Evolutionary conservation across 2,797 vertebrate genomes (phyloP).

Genomic region (Spea hammondii): DNA sequence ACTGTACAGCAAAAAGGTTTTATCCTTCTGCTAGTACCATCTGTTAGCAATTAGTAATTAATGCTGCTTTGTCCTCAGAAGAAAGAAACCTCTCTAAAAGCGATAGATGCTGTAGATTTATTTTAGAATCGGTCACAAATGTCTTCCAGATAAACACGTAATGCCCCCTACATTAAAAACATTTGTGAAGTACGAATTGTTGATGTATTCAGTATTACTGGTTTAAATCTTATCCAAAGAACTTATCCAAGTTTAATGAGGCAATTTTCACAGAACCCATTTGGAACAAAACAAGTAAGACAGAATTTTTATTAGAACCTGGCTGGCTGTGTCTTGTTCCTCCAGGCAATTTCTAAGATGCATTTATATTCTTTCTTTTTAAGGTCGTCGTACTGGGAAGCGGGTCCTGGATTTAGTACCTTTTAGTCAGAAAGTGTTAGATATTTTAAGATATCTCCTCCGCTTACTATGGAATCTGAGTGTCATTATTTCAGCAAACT

Average conservation of each 20-base stretch:
- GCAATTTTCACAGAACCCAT: not conserved
- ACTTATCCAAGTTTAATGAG: not conserved
- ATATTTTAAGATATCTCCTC: not conserved
- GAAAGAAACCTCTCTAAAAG: too few relatives aligned
- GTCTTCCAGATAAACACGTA: too few relatives aligned
- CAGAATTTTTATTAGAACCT: too few relatives aligned
- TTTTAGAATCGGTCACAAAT: too few relatives aligned
- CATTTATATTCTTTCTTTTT: slow-evolving; percentile 16
- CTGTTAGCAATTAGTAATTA: too few relatives aligned
- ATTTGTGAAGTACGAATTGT: too few relatives aligned
- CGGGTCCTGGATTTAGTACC: not conserved
- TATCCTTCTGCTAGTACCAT: too few relatives aligned
- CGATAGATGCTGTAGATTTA: too few relatives aligned
- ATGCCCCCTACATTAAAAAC: too few relatives aligned
- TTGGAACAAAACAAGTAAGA: not conserved
- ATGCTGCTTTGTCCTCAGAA: too few relatives aligned
- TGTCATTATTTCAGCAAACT: not conserved
- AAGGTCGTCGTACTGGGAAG: not conserved
- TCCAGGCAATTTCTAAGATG: not conserved
- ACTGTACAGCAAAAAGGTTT: too few relatives aligned
- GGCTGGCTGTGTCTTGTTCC: not conserved
- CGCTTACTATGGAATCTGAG: not conserved
- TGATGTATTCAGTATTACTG: not conserved
- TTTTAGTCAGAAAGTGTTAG: not conserved
- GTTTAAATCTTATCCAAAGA: not conserved